Evolutionary conservation across 2,888 invertebrate genomes (phyloP).

Genomic region (Nudaria mundana): DNA sequence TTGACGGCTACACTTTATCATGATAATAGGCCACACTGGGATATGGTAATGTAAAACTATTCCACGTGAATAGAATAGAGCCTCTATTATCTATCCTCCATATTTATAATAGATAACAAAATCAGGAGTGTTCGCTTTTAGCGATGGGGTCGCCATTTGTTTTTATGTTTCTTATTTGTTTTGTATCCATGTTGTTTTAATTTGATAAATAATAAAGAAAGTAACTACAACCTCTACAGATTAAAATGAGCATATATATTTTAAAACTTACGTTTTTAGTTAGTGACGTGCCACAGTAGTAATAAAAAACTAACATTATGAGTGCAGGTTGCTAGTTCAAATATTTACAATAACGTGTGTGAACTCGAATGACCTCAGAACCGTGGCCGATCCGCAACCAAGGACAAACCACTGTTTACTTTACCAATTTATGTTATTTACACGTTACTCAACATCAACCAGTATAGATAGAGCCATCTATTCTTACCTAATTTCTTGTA

Average conservation of each 20-base stretch:
- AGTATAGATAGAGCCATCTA: constrained; percentile 36
- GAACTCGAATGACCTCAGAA: constrained; percentile 42
- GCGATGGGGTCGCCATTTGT: too few species aligned
- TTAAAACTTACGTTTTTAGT: not conserved
- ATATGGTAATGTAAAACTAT: too few species aligned
- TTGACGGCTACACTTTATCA: too few species aligned
- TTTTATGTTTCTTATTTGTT: too few species aligned
- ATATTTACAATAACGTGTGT: constrained; percentile 38
- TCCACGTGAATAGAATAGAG: too few species aligned
- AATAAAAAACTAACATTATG: constrained; percentile 16
- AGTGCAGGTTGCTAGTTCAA: constrained; percentile 31
- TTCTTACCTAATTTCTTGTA: constrained; percentile 23
- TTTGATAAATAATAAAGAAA: not conserved
- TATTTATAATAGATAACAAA: too few species aligned
- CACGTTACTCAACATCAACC: constrained; percentile 28
- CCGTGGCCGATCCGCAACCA: constrained; percentile 39
- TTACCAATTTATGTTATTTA: constrained; percentile 34
- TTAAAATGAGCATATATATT: not conserved
- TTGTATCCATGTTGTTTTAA: not conserved
- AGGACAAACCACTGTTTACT: constrained; percentile 44
- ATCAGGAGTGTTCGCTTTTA: too few species aligned
- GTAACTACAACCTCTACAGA: not conserved
- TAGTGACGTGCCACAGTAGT: constrained; percentile 4
- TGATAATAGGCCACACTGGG: too few species aligned
- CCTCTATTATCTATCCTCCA: too few species aligned